Conservation (phyloP, 2,797 vertebrate species). For the Poecilia wingei region DNA sequence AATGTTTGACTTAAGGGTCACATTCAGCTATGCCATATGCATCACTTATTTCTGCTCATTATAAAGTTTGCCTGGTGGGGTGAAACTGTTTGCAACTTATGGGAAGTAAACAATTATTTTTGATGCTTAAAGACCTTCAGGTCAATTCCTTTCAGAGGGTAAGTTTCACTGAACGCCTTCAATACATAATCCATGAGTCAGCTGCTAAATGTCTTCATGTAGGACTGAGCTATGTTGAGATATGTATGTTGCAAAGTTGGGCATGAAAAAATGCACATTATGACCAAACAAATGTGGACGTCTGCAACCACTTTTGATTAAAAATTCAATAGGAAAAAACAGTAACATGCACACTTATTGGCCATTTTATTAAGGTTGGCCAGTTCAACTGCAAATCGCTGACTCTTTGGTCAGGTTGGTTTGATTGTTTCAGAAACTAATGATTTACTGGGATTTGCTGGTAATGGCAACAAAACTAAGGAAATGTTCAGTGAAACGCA, state of each 20-base stretch:
- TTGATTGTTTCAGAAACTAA: not conserved
- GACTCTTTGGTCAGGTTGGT: not conserved
- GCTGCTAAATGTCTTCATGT: not conserved
- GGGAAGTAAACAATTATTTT: not conserved
- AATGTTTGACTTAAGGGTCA: conserved; percentile 5
- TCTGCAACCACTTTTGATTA: not conserved
- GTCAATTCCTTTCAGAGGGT: not conserved
- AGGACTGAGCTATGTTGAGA: not conserved
- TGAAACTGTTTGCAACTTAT: not conserved
- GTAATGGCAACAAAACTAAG: not conserved
- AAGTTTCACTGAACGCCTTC: not conserved
- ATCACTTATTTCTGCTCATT: not conserved
- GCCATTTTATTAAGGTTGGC: not conserved
- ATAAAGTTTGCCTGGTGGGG: not conserved
- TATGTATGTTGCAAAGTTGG: not conserved
- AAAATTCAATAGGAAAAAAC: not conserved
- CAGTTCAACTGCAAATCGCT: not conserved
- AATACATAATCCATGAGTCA: not conserved
- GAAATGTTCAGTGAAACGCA: not conserved
- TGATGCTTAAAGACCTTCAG: not conserved
- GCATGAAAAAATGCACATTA: no score
- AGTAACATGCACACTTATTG: not conserved
- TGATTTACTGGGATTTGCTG: not conserved
- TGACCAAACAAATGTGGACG: not conserved
- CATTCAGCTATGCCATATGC: not conserved